Percentiles rank a stretch among this genome's conserved stretches.
Conservation (phyloP, 2,113 vertebrate species). For the Reinhardtius hippoglossoides region DNA sequence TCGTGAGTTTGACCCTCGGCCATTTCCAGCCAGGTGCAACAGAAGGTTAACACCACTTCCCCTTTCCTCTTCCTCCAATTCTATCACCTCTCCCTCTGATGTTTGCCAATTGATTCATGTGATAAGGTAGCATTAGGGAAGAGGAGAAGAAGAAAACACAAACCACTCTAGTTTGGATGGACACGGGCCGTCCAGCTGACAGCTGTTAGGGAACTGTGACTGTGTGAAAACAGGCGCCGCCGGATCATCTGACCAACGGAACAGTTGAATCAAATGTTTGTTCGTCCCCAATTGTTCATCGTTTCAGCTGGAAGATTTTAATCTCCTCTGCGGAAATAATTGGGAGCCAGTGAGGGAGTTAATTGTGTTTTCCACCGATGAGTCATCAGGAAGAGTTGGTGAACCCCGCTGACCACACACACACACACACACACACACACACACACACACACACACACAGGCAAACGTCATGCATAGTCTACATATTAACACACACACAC, state of each 20-base stretch:
- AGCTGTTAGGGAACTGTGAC: constrained; percentile 51
- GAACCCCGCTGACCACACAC: constrained; percentile 18
- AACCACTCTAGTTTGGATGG: not conserved
- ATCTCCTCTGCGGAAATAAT: constrained; percentile 69
- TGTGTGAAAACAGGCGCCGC: constrained; percentile 44
- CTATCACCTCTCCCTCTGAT: constrained; percentile 26
- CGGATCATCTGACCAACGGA: constrained; percentile 46
- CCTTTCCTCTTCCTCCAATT: constrained; percentile 66
- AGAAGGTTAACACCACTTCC: constrained; percentile 54
- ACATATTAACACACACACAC: not conserved
- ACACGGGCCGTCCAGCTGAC: constrained; percentile 47
- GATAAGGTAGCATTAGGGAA: constrained; percentile 16
- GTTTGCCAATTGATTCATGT: constrained; percentile 33
- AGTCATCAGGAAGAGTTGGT: constrained; percentile 67
- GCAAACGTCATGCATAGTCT: not conserved
- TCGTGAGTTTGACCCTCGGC: not conserved
- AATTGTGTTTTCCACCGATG: constrained; percentile 71
- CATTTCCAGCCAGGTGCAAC: constrained; percentile 45
- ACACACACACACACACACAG: not conserved
- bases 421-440: not conserved
- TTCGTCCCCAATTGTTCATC: constrained; percentile 48
- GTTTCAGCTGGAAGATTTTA: constrained; percentile 57
- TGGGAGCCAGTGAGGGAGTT: constrained; percentile 60
- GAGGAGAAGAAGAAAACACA: not conserved
- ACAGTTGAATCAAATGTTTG: constrained; percentile 55